These are phyloP conservation scores for Autographa pulchrina DNA, from an alignment of 2,888 invertebrate genomes.

Conservation along the genomic window DNA sequence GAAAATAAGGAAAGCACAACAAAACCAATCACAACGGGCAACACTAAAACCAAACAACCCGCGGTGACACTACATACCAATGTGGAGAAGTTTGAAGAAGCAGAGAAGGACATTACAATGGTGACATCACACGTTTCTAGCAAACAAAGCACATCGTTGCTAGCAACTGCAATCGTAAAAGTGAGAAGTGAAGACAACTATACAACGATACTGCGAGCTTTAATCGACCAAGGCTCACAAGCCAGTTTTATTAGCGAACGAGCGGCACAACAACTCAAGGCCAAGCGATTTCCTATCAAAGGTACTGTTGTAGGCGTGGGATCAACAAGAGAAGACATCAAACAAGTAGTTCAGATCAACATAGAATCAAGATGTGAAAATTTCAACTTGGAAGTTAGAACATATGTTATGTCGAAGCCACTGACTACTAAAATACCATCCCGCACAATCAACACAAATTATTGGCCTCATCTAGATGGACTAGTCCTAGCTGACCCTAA, in stretches of 20 bases:
- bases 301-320: slow-evolving; percentile 33
- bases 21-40: too few species aligned
- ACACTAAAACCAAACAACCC: too few species aligned
- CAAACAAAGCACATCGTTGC: too few species aligned
- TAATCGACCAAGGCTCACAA: slow-evolving; percentile 50
- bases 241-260: slow-evolving; percentile 44
- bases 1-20: too few species aligned
- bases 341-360: slow-evolving; percentile 36
- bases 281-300: slow-evolving; percentile 21
- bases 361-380: slow-evolving; percentile 27
- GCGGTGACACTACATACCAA: too few species aligned
- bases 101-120: too few species aligned
- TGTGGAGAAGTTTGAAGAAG: too few species aligned
- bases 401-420: slow-evolving; percentile 45
- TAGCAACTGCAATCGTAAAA: not conserved
- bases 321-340: slow-evolving; percentile 29
- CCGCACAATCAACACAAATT: slow-evolving; percentile 20
- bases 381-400: slow-evolving; percentile 27
- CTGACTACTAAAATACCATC: slow-evolving; percentile 45
- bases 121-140: too few species aligned
- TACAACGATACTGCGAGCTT: slow-evolving; percentile 20
- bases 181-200: slow-evolving; percentile 12
- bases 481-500: slow-evolving; percentile 40
- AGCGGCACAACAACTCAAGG: slow-evolving; percentile 37
- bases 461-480: slow-evolving; percentile 25